Evolutionary conservation across 2,888 invertebrate species (phyloP).

Genomic region (Aelia acuminata): DNA sequence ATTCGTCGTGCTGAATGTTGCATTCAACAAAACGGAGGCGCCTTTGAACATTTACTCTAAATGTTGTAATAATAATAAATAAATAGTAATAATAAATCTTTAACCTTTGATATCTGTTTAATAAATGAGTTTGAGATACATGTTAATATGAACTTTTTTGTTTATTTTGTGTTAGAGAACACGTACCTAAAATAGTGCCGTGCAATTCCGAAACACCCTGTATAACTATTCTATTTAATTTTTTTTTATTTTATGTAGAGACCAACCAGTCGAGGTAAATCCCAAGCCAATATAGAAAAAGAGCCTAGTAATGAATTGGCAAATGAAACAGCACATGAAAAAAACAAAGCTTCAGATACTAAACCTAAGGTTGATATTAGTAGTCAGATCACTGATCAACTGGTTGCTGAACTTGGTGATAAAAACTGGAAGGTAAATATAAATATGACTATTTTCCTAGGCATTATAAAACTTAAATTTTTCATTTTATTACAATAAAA

Average conservation of each 20-base stretch:
- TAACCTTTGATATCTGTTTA: too few relatives aligned
- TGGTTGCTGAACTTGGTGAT: constrained; percentile 86
- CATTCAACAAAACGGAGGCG: too few relatives aligned
- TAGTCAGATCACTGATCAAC: constrained; percentile 83
- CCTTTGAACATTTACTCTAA: too few relatives aligned
- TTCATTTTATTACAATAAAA: not conserved
- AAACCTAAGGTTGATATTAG: constrained; percentile 86
- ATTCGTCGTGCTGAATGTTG: too few relatives aligned
- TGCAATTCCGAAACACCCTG: too few relatives aligned
- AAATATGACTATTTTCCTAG: not conserved
- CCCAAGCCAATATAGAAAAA: constrained; percentile 42
- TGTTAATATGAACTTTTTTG: too few relatives aligned
- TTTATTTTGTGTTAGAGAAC: too few relatives aligned
- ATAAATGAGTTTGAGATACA: too few relatives aligned
- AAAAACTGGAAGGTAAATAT: constrained; percentile 90
- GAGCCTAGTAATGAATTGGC: constrained; percentile 65
- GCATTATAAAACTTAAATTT: not conserved
- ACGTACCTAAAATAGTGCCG: too few relatives aligned
- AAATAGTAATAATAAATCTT: too few relatives aligned
- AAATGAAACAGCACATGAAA: constrained; percentile 71
- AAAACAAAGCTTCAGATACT: constrained; percentile 66
- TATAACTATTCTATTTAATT: constrained; percentile 70
- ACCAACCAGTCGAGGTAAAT: constrained; percentile 28
- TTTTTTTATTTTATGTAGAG: not conserved
- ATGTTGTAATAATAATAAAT: too few relatives aligned